Conservation (phyloP, 2,797 vertebrate species). For the Argyrosomus regius region DNA sequence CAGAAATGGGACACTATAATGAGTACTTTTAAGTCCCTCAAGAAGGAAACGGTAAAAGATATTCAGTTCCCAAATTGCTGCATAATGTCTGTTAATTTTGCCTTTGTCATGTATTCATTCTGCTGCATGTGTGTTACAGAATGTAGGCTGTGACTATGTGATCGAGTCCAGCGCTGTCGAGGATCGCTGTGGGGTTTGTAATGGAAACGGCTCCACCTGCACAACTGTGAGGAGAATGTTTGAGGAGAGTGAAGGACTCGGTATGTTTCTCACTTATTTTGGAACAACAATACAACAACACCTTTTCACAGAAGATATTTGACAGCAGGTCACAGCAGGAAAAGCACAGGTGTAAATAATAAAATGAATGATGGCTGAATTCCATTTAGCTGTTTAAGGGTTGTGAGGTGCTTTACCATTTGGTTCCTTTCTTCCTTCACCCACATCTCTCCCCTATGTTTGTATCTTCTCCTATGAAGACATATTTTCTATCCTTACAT, state of each 20-base stretch:
- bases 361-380: background rate
- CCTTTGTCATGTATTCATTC: background rate
- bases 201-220: constrained; percentile 94
- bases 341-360: background rate
- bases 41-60: background rate
- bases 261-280: constrained; percentile 77
- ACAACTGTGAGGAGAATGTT: constrained; percentile 92
- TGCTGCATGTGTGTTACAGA: constrained; percentile 83
- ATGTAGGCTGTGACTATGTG: constrained; percentile 93
- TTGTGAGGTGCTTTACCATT: background rate
- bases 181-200: constrained; percentile 95
- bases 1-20: background rate
- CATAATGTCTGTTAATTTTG: background rate
- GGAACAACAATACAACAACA: background rate
- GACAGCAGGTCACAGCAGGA: too few species aligned
- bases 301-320: background rate
- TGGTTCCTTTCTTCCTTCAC: too few species aligned
- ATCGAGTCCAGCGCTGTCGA: constrained; percentile 91
- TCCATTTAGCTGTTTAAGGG: background rate
- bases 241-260: constrained; percentile 91
- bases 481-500: too few species aligned
- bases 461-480: too few species aligned
- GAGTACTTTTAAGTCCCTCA: background rate
- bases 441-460: too few species aligned
- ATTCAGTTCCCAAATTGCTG: background rate